A percentile compares a stretch with the other conserved stretches of the same genome.
phyloP scores from a whole-genome alignment of 2,113 vertebrate species.

The Clarias gariepinus region DNA sequence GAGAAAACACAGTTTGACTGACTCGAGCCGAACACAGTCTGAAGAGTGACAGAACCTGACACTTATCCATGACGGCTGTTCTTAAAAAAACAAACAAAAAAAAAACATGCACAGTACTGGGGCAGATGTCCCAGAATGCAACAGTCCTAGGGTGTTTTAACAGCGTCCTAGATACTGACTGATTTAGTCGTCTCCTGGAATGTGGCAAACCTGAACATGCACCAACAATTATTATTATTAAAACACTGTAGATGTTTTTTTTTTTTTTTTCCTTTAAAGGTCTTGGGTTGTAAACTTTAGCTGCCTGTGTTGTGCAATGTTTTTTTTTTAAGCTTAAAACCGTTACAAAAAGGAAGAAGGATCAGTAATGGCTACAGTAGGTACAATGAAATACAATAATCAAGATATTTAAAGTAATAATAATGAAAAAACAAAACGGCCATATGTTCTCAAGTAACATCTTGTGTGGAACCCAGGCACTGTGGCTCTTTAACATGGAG shows the following conservation, averaged over 20 bases:
- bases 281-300: constrained; percentile 48
- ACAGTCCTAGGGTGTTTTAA: constrained; percentile 41
- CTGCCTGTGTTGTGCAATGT: constrained; percentile 61
- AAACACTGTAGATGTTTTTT: constrained; percentile 39
- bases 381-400: constrained; percentile 5
- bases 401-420: neutral
- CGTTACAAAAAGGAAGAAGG: constrained; percentile 17
- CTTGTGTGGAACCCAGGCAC: constrained; percentile 56
- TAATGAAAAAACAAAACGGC: constrained; percentile 14
- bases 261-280: neutral
- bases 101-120: constrained; percentile 64
- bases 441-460: constrained; percentile 24
- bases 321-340: constrained; percentile 32
- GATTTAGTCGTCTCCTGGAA: constrained; percentile 59
- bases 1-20: constrained; percentile 37
- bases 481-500: constrained; percentile 35
- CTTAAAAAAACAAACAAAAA: neutral
- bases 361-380: constrained; percentile 41
- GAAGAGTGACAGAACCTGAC: neutral
- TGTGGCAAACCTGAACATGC: constrained; percentile 66
- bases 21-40: constrained; percentile 42
- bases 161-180: constrained; percentile 44
- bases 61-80: constrained; percentile 20
- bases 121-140: constrained; percentile 37
- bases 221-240: constrained; percentile 41